Evolutionary conservation across 2,797 vertebrate genomes (phyloP), one percentile per base, ranked within the genome.

Genomic region (Naso thynnoides): DNA sequence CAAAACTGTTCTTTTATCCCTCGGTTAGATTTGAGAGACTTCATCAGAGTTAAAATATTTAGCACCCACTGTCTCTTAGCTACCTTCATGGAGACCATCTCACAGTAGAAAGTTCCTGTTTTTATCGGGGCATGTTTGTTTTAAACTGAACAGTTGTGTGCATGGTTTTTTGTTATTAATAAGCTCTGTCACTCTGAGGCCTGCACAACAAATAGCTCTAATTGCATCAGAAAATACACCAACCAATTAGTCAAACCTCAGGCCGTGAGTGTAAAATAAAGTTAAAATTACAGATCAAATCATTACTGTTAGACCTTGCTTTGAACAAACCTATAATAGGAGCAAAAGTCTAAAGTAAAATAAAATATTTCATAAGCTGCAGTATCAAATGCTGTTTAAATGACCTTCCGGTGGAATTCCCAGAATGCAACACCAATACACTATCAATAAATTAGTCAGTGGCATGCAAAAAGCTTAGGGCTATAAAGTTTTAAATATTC

Each of bases 231-330:
- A 29, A 73, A 54, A 82, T 76, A 31, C 63, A 70, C 54, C 54
- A 60, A 49, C 26, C 76, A 74, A 71, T 78, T 78, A 69, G 65
- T 73, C 58, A 42, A 75, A 70, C 60, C 67, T 19, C n/a, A 1
- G 78, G 50, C 61, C 47, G 67, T 4, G 5, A 47, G 55, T 48
- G 53, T 52, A 44, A 75, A 73, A 76, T 63, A 57, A 74, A 73
- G 66, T 14, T 52, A 66, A 38, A 85, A 80, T 80, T 69, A 60
- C 69, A 26, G 3, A 65, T 72, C 57, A 66, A 53, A 75, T 84
- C 55, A 54, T 79, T 55, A 74, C 39, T 76, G 61, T 65, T 59
- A 65, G 56, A 64, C 56, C 23, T n/a, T 4, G 15, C 52, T 65
- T 11, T 14, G 47, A 67, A 29, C 29, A 63, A 65, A 78, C 23